Evolutionary conservation across 2,113 vertebrate species (phyloP).

Genomic region (Dicrurus megarhynchus): DNA sequence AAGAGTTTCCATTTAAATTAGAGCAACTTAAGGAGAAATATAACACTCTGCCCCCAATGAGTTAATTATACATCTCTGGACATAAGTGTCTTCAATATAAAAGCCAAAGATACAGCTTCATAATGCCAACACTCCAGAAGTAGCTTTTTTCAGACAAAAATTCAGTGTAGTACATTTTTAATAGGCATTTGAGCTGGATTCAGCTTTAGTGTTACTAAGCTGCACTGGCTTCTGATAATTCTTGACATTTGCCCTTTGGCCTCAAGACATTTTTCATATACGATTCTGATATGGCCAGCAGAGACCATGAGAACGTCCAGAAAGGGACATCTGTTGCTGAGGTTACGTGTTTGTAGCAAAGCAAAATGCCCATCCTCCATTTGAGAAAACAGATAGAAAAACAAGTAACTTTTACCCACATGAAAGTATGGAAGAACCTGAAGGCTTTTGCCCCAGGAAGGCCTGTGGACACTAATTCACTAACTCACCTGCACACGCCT

Average conservation of each 20-base stretch:
- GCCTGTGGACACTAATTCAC: accelerated
- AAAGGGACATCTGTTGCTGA: not conserved
- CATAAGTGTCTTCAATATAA: not conserved
- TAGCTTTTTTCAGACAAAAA: not conserved
- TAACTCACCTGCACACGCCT: not conserved
- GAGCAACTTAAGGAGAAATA: conserved; percentile 33
- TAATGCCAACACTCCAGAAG: not conserved
- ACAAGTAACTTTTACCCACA: not conserved
- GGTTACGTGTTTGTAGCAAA: not conserved
- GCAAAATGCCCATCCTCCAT: not conserved
- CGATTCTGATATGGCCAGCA: not conserved
- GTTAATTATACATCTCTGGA: conserved; percentile 35
- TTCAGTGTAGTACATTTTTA: not conserved
- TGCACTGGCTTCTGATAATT: not conserved
- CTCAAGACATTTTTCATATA: not conserved
- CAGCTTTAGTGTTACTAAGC: not conserved
- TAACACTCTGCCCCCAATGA: not conserved
- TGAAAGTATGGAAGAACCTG: not conserved
- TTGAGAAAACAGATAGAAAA: not conserved
- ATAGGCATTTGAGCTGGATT: not conserved
- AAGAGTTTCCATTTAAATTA: conserved; percentile 55
- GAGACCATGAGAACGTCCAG: not conserved
- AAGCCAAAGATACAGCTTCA: conserved; percentile 11
- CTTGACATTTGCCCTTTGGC: not conserved
- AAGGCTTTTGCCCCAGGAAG: not conserved